Evolutionary conservation across 2,113 vertebrate species (phyloP).

Genomic region (Prionailurus viverrinus): DNA sequence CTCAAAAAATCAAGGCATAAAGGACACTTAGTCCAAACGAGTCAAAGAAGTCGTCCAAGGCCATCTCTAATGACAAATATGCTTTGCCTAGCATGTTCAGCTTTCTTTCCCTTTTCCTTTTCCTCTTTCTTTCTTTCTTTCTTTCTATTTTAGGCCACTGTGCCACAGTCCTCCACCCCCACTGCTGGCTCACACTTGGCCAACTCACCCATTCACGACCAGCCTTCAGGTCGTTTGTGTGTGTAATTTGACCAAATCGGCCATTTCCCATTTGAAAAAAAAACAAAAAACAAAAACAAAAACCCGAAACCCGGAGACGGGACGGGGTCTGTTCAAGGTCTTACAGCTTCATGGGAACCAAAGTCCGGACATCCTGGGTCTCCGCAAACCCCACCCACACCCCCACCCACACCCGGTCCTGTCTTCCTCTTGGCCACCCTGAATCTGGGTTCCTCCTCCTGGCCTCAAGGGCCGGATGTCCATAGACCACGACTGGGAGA

Average conservation of each 20-base stretch:
- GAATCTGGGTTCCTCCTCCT: no score
- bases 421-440: background rate
- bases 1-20: background rate
- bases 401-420: fast-evolving
- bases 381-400: background rate
- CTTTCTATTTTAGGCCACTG: background rate
- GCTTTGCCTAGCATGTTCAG: background rate
- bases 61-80: background rate
- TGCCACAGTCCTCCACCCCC: fast-evolving
- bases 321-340: background rate
- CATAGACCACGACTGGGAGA: background rate
- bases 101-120: background rate
- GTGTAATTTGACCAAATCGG: background rate
- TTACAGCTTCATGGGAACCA: background rate
- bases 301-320: background rate
- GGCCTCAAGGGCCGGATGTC: background rate
- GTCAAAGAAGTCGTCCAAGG: background rate
- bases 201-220: fast-evolving
- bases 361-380: background rate
- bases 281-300: background rate
- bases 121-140: background rate
- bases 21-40: background rate
- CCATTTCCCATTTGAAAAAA: background rate
- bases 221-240: background rate
- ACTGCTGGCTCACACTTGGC: background rate